Evolutionary conservation across 2,113 vertebrate species (phyloP).

Genomic region (Motacilla alba): DNA sequence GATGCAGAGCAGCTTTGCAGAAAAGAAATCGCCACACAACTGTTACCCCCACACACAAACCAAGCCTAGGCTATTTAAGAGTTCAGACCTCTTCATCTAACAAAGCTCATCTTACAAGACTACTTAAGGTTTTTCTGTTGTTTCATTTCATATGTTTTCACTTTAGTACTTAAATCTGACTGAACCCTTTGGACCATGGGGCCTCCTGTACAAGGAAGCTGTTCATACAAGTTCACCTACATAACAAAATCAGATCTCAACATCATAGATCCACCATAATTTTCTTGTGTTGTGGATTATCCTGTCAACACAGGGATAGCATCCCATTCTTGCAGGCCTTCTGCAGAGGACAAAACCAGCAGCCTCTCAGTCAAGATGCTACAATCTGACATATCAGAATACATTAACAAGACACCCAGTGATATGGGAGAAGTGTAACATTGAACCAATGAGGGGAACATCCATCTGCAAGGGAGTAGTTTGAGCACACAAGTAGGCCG

Average conservation of each 20-base stretch:
- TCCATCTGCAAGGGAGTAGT: background rate
- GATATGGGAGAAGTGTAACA: background rate
- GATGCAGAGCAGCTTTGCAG: background rate
- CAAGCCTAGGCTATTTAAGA: background rate
- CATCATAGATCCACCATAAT: background rate
- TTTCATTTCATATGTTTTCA: background rate
- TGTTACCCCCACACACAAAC: background rate
- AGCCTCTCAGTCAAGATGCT: background rate
- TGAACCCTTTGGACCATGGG: background rate
- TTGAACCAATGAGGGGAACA: fast-evolving
- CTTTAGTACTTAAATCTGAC: background rate
- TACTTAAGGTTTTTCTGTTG: background rate
- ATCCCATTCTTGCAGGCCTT: background rate
- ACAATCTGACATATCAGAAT: background rate
- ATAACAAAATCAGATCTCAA: background rate
- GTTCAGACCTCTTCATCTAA: background rate
- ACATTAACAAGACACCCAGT: background rate
- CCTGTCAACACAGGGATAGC: background rate
- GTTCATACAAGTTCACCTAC: background rate
- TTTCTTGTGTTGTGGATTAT: background rate
- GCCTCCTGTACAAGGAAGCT: background rate
- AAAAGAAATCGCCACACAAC: background rate
- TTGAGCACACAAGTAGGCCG: background rate
- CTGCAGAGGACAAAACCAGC: background rate
- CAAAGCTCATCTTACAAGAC: background rate